phyloP scores from a whole-genome alignment of 2,888 invertebrate species.

The Melitaea athalia region DNA sequence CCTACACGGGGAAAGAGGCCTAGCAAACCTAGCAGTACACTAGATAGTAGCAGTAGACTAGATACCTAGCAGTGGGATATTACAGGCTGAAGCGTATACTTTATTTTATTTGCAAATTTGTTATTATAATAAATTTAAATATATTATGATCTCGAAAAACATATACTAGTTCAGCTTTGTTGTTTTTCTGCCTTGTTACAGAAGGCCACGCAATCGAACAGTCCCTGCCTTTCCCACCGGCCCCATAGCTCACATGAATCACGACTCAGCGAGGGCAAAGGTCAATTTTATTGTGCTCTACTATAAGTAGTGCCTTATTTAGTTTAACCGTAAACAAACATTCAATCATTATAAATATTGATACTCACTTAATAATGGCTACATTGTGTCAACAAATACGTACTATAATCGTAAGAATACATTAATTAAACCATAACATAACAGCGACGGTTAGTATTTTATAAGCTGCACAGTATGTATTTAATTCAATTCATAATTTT shows the following conservation, averaged over 20 bases:
- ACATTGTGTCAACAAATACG: too few species aligned
- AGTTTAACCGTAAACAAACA: neutral
- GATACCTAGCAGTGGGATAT: too few species aligned
- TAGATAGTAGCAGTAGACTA: too few species aligned
- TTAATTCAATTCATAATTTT: neutral
- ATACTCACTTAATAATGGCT: too few species aligned
- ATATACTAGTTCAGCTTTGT: neutral
- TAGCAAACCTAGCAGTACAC: too few species aligned
- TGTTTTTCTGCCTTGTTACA: constrained; percentile 16
- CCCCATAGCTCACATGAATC: constrained; percentile 62
- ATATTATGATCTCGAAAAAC: neutral
- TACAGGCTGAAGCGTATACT: too few species aligned
- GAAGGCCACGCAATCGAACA: constrained; percentile 30
- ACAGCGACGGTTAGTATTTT: too few species aligned
- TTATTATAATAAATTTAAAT: neutral
- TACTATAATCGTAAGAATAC: too few species aligned
- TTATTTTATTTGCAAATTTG: neutral
- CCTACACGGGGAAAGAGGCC: too few species aligned
- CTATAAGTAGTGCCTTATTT: constrained; percentile 32
- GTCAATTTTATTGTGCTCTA: constrained; percentile 51
- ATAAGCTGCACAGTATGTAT: neutral
- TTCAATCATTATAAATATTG: too few species aligned
- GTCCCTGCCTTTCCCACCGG: constrained; percentile 61
- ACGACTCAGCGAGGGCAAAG: constrained; percentile 63
- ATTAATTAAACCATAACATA: too few species aligned